A percentile compares a stretch with the other conserved stretches of the same genome.
Conservation (phyloP, 2,888 invertebrate species). For the Theretra japonica region DNA sequence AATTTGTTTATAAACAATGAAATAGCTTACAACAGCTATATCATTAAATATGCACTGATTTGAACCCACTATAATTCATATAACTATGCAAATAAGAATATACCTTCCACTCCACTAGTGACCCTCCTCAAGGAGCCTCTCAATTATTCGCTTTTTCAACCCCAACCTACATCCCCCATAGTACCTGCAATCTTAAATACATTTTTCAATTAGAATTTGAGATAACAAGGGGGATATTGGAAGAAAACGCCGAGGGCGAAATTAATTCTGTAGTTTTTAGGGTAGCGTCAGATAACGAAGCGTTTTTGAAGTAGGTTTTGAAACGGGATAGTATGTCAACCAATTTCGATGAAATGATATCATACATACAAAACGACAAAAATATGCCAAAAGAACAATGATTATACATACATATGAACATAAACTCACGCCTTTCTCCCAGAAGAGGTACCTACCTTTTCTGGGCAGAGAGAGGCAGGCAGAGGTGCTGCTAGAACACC, state of each 20-base stretch:
- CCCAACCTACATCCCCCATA: constrained; percentile 6
- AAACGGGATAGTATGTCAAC: too few relatives aligned
- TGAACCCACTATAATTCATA: too few relatives aligned
- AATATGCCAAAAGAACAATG: too few relatives aligned
- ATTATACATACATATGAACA: too few relatives aligned
- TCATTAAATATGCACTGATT: background rate
- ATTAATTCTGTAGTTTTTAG: constrained; percentile 1
- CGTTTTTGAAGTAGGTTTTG: background rate
- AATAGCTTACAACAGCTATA: background rate
- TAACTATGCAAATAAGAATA: too few relatives aligned
- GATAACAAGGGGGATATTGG: background rate
- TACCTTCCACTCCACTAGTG: constrained; percentile 5
- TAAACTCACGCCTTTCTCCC: too few relatives aligned
- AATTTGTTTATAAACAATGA: too few relatives aligned
- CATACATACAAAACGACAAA: too few relatives aligned
- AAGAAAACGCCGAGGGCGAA: background rate
- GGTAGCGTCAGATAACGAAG: background rate
- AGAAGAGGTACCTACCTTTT: too few relatives aligned
- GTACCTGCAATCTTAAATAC: constrained; percentile 18
- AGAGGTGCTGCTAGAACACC: too few relatives aligned
- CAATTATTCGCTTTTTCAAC: constrained; percentile 21
- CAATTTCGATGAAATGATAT: too few relatives aligned
- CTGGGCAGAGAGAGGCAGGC: too few relatives aligned
- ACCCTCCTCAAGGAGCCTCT: constrained; percentile 4
- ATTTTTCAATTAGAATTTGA: constrained; percentile 13